These are phyloP conservation scores for Drosophila testacea DNA, from an alignment of 2,888 invertebrate genomes.

Conservation along the genomic window DNA sequence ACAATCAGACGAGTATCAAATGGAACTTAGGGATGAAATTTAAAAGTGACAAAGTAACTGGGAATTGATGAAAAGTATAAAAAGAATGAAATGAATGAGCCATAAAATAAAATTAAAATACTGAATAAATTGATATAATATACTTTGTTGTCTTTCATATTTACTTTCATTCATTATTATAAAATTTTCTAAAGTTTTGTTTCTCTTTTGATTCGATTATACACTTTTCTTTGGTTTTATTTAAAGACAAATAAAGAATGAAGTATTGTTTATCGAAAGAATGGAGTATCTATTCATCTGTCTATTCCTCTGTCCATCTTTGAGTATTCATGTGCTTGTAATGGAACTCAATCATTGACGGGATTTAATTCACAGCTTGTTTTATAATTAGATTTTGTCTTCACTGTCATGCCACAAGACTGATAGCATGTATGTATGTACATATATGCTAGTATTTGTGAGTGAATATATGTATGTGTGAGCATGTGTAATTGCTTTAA, in stretches of 20 bases:
- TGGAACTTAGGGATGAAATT: too few relatives aligned
- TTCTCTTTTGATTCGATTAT: not conserved
- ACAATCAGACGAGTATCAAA: too few relatives aligned
- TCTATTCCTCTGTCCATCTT: not conserved
- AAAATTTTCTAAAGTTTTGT: not conserved
- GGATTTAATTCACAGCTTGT: slow-evolving; percentile 55
- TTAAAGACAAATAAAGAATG: too few relatives aligned
- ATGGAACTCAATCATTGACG: slow-evolving; percentile 50
- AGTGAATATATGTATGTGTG: slow-evolving; percentile 13
- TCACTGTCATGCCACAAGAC: slow-evolving; percentile 26
- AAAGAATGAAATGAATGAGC: too few relatives aligned
- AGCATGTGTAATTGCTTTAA: slow-evolving; percentile 67
- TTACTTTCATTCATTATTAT: not conserved
- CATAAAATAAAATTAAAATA: too few relatives aligned
- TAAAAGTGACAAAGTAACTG: too few relatives aligned
- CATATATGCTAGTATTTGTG: not conserved
- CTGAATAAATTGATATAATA: too few relatives aligned
- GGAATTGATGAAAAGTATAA: too few relatives aligned
- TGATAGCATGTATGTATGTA: slow-evolving; percentile 1
- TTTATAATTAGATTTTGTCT: slow-evolving; percentile 49
- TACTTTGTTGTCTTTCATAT: not conserved
- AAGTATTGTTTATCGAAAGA: not conserved
- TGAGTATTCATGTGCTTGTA: slow-evolving; percentile 1
- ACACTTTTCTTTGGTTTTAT: not conserved
- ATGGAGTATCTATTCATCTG: not conserved